Conservation (phyloP, 2,888 invertebrate species). For the Gortyna flavago region DNA sequence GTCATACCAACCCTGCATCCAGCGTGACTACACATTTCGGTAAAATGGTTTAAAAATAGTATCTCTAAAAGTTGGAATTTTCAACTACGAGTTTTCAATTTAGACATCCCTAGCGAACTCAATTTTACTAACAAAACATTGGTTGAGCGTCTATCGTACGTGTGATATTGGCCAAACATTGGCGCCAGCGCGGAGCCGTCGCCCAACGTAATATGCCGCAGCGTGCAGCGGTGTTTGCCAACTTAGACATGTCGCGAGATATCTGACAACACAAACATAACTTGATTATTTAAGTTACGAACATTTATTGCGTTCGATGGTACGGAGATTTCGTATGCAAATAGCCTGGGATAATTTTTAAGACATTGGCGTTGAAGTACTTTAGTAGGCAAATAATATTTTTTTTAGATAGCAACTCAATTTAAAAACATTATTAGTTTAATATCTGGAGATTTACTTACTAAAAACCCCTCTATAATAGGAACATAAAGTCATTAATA, state of each 20-base stretch:
- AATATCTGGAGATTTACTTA: not conserved
- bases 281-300: constrained; percentile 66
- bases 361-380: not conserved
- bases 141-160: constrained; percentile 30
- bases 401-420: not conserved
- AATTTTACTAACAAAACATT: constrained; percentile 62
- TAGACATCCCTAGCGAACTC: constrained; percentile 45
- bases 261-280: constrained; percentile 62
- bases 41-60: constrained; percentile 9
- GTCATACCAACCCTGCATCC: not conserved
- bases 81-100: constrained; percentile 22
- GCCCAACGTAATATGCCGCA: constrained; percentile 58
- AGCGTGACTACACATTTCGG: not conserved
- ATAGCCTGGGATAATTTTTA: constrained; percentile 6
- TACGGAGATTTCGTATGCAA: constrained; percentile 10
- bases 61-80: constrained; percentile 9
- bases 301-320: constrained; percentile 54
- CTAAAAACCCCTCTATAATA: constrained; percentile 2
- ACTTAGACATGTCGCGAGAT: constrained; percentile 58
- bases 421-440: not conserved
- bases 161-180: constrained; percentile 53
- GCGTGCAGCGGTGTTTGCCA: constrained; percentile 59
- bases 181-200: constrained; percentile 39
- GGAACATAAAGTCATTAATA: constrained; percentile 18
- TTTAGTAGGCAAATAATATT: too few species aligned